Evolutionary conservation across 2,113 vertebrate genomes (phyloP).

Genomic region (Crotalus viridis): DNA sequence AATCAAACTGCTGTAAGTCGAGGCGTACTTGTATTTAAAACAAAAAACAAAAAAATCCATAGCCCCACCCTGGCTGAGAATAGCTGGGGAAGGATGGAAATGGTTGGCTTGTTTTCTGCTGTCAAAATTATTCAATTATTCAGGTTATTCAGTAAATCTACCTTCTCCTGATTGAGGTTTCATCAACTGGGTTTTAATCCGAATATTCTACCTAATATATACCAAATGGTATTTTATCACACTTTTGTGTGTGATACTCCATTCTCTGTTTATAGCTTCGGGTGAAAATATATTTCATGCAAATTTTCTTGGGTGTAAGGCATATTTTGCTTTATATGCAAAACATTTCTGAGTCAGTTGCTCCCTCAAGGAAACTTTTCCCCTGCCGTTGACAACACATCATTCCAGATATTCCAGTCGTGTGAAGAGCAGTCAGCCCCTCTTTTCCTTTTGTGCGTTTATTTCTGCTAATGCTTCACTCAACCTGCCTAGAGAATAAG

Average conservation of each 20-base stretch:
- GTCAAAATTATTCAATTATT: no score
- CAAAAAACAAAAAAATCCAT: not conserved
- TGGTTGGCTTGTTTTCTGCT: not conserved
- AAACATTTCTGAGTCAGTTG: not conserved
- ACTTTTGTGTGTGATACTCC: not conserved
- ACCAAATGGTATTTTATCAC: not conserved
- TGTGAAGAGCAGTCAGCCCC: not conserved
- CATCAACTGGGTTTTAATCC: not conserved
- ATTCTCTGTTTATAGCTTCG: not conserved
- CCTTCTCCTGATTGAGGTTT: not conserved
- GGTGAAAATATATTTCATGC: not conserved
- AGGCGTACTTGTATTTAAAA: no score
- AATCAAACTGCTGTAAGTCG: no score
- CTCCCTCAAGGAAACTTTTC: not conserved
- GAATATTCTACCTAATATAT: not conserved
- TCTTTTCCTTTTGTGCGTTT: not conserved
- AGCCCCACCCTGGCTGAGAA: not conserved
- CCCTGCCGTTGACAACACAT: not conserved
- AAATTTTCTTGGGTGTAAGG: not conserved
- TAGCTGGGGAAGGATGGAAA: not conserved
- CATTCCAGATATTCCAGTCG: not conserved
- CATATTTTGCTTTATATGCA: not conserved
- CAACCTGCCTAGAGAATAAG: not conserved
- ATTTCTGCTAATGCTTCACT: not conserved
- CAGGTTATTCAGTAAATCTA: not conserved